Base-by-base conservation (phyloP, 2,888 invertebrate species). In the Alcis repandata region DNA sequence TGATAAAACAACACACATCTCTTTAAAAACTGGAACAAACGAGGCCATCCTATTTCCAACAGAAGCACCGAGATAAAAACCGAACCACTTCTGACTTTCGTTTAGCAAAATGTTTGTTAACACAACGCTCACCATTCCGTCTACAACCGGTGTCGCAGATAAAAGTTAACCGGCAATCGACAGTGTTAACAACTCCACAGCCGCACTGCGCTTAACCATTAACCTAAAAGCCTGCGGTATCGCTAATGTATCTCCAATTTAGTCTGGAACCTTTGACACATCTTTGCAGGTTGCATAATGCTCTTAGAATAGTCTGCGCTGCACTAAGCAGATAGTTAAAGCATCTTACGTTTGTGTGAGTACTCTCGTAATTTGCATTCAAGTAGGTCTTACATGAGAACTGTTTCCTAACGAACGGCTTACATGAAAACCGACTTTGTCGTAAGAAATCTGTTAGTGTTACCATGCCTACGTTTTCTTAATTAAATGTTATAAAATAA, bases 171-270 rank as follows among this genome's bases (percentile, higher is more conserved):
- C 19, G 41, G 45, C 22, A 20, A 45, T 20, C 13, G 13, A 15
- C 45, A 45, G 20, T 13, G 41, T 48, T 19, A 11, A 20, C 27
- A 27, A 27, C 27, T 17, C 54, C 10, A 46, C 53, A 60, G 38
- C 51, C 60, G 60, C 69, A 68, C 75, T 73, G 76, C 69, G 73
- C 75, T 72, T 41, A 45, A 78, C 78, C 78, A 82, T 83, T 84
- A 79, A 69, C 77, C 78, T 84, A 83, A 84, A 84, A 84, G 80
- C 81, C 67, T 79, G 77, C 59, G 79, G 82, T 79, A 70, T 74
- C 63, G 66, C 71, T 82, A 82, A 79, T 82, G 79, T 75, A 75
- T 76, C 79, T 76, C 74, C 76, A 83, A 83, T 84, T 83, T 78
- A 71, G 71, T 75, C 75, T 73, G 70, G 57, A 76, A 80, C 80